phyloP scores from a whole-genome alignment of 2,113 vertebrate genomes.

The Delphinapterus leucas region DNA sequence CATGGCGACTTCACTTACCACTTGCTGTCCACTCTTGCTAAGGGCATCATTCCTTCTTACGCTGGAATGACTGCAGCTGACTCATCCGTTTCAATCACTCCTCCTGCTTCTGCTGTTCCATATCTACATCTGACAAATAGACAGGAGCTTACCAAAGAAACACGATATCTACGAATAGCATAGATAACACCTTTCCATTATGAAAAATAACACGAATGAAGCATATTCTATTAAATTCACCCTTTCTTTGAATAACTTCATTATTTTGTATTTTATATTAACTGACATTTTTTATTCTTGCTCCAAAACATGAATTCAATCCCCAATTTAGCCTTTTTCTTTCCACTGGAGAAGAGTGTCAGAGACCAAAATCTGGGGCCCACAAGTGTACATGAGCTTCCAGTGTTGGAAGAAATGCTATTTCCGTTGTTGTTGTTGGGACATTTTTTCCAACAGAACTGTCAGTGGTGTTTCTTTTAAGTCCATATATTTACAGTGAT shows the following conservation, averaged over 20 bases:
- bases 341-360: not conserved
- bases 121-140: not conserved
- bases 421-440: not conserved
- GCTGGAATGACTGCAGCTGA: not conserved
- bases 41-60: accelerated
- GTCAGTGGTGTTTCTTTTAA: not conserved
- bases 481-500: not conserved
- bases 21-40: not conserved
- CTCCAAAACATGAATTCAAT: not conserved
- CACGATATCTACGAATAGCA: not conserved
- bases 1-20: not conserved
- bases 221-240: not conserved
- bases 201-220: not conserved
- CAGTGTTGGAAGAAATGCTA: not conserved
- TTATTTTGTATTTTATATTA: not conserved
- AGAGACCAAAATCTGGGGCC: not conserved
- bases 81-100: not conserved
- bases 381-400: not conserved
- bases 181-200: not conserved
- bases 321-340: not conserved
- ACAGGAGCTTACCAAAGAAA: not conserved
- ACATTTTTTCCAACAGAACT: not conserved
- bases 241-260: not conserved
- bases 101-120: not conserved
- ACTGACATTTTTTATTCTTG: not conserved